phyloP scores from a whole-genome alignment of 2,888 invertebrate genomes.

The Rapana venosa region DNA sequence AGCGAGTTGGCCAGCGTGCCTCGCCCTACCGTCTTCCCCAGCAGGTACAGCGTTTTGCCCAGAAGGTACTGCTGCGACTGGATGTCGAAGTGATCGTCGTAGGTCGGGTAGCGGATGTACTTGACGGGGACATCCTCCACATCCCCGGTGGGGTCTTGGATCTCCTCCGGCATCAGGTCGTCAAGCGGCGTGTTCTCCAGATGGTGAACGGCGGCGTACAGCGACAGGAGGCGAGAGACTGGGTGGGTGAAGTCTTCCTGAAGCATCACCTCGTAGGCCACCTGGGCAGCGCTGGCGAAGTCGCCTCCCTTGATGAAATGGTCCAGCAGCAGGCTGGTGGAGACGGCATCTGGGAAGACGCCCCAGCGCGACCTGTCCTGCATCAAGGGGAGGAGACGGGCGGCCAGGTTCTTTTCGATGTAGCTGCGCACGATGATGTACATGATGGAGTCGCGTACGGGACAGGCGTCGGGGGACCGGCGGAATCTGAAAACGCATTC shows the following conservation, averaged over 20 bases:
- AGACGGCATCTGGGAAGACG: slow-evolving; percentile 90
- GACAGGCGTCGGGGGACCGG: slow-evolving; percentile 16
- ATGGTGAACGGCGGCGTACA: slow-evolving; percentile 88
- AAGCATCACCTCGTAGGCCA: slow-evolving; percentile 89
- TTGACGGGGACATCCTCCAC: slow-evolving; percentile 83
- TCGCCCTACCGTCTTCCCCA: slow-evolving; percentile 58
- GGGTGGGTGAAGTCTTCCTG: slow-evolving; percentile 91
- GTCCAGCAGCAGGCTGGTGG: slow-evolving; percentile 89
- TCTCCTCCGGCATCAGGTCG: slow-evolving; percentile 51
- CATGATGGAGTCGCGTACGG: slow-evolving; percentile 85
- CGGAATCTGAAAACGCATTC: slow-evolving; percentile 31
- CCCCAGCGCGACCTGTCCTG: slow-evolving; percentile 86
- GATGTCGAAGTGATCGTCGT: slow-evolving; percentile 94
- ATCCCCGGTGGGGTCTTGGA: slow-evolving; percentile 53
- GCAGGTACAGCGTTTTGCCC: slow-evolving; percentile 87
- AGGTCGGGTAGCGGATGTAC: slow-evolving; percentile 88
- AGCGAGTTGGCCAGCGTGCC: slow-evolving; percentile 66
- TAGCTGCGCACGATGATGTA: slow-evolving; percentile 86
- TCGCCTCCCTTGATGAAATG: slow-evolving; percentile 85
- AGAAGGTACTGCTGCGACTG: slow-evolving; percentile 85
- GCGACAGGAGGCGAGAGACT: slow-evolving; percentile 84
- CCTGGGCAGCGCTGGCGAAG: slow-evolving; percentile 85
- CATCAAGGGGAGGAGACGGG: slow-evolving; percentile 85
- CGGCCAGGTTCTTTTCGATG: slow-evolving; percentile 80
- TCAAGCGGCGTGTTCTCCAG: slow-evolving; percentile 54